phyloP scores from a whole-genome alignment of 1,140 invertebrate species.

The Drosophila lini region DNA sequence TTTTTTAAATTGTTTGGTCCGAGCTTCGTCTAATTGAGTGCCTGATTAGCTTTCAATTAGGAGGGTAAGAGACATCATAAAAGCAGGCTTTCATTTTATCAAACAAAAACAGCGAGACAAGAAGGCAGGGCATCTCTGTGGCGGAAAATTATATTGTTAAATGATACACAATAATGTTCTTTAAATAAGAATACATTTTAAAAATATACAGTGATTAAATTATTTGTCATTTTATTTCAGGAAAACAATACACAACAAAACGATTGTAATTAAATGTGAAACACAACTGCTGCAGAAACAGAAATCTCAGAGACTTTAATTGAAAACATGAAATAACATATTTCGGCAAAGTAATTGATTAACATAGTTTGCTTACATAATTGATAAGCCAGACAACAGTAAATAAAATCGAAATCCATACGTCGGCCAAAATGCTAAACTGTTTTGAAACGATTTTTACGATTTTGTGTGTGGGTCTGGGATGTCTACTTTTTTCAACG shows the following conservation, averaged over 20 bases:
- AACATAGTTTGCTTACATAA: conserved; percentile 28
- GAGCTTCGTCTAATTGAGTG: conserved; percentile 44
- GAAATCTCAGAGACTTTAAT: conserved; percentile 3
- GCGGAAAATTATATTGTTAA: neutral
- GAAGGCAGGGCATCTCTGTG: neutral
- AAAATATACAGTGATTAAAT: neutral
- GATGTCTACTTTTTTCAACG: conserved; percentile 13
- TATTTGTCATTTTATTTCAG: conserved; percentile 33
- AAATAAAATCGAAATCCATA: conserved; percentile 9
- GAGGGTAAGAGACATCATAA: conserved; percentile 1
- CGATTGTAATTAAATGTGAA: neutral
- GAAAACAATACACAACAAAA: neutral
- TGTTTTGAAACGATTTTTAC: conserved; percentile 13
- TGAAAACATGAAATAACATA: conserved; percentile 16
- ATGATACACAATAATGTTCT: neutral
- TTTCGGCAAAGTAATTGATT: conserved; percentile 25
- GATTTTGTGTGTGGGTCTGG: conserved; percentile 24
- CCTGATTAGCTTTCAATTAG: conserved; percentile 58
- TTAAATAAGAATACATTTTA: neutral
- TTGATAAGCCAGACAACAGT: conserved; percentile 18
- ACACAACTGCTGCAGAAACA: neutral
- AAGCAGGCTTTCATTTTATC: neutral
- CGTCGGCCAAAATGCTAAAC: conserved; percentile 44
- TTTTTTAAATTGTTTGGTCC: conserved; percentile 31
- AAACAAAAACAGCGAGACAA: neutral